Evolutionary conservation across 2,113 vertebrate species (phyloP).

Genomic region (Alethe castanea): DNA sequence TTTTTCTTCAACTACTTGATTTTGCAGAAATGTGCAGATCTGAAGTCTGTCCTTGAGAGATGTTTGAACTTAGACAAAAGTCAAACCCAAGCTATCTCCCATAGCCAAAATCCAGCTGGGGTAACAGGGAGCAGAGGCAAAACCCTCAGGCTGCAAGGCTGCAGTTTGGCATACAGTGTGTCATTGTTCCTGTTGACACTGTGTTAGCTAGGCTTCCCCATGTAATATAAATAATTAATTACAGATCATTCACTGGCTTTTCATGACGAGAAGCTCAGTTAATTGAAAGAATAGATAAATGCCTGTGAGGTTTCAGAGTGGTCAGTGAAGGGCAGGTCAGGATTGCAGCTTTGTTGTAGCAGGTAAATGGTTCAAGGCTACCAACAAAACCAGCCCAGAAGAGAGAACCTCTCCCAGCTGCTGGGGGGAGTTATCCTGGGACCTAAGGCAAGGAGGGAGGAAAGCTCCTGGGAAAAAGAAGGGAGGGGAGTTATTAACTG

Average conservation of each 20-base stretch:
- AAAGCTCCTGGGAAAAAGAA: neutral
- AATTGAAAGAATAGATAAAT: neutral
- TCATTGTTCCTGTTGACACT: slow-evolving; percentile 17
- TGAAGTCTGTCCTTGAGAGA: neutral
- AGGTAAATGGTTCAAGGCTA: neutral
- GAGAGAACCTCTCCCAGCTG: neutral
- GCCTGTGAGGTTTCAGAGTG: neutral
- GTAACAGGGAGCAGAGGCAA: neutral
- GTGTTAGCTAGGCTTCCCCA: neutral
- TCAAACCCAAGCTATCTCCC: neutral
- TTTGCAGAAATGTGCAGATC: neutral
- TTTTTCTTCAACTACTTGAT: neutral
- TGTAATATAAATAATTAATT: slow-evolving; percentile 29
- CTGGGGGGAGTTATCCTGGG: neutral
- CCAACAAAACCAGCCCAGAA: neutral
- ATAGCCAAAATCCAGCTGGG: neutral
- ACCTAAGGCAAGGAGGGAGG: neutral
- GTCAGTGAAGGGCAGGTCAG: neutral
- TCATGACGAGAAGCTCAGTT: neutral
- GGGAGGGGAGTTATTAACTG: neutral
- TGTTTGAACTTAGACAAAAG: neutral
- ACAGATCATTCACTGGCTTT: neutral
- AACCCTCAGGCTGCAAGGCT: neutral
- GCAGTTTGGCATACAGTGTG: neutral
- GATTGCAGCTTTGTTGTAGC: neutral